Evolutionary conservation across 2,888 invertebrate species (phyloP).

Genomic region (Neuroscelio doddi): DNA sequence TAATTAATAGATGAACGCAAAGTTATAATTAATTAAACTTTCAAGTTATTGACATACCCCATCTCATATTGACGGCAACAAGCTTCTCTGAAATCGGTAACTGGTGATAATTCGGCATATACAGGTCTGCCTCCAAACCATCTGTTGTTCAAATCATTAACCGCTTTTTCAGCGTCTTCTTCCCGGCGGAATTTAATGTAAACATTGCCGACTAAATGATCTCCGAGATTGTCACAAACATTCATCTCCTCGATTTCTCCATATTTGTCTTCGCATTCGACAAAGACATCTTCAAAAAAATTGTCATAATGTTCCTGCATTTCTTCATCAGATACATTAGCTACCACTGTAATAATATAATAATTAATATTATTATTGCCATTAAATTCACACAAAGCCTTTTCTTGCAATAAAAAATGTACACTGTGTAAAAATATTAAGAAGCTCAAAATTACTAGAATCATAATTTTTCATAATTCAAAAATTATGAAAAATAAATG

Average conservation of each 20-base stretch:
- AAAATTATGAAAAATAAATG: no score
- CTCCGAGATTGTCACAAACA: slow-evolving; percentile 99
- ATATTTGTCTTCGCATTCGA: slow-evolving; percentile 98
- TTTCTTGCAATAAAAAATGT: no score
- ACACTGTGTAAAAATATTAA: no score
- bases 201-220: slow-evolving; percentile 98
- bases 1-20: no score
- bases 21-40: neutral
- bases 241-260: slow-evolving; percentile 99
- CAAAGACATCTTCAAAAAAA: slow-evolving; percentile 99
- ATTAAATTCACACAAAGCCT: no score
- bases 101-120: slow-evolving; percentile 98
- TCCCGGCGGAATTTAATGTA: slow-evolving; percentile 99
- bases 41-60: slow-evolving; percentile 77
- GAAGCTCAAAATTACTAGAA: no score
- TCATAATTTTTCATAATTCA: no score
- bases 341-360: slow-evolving; percentile 79
- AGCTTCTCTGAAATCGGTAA: slow-evolving; percentile 99
- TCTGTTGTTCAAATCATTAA: slow-evolving; percentile 96
- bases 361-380: no score
- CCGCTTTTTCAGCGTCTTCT: slow-evolving; percentile 98
- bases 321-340: slow-evolving; percentile 96
- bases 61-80: slow-evolving; percentile 99
- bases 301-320: slow-evolving; percentile 99
- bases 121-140: slow-evolving; percentile 99